Evolutionary conservation across 2,888 invertebrate genomes (phyloP), one percentile per base, ranked within the genome.

Genomic region (Tipula vernalis): DNA sequence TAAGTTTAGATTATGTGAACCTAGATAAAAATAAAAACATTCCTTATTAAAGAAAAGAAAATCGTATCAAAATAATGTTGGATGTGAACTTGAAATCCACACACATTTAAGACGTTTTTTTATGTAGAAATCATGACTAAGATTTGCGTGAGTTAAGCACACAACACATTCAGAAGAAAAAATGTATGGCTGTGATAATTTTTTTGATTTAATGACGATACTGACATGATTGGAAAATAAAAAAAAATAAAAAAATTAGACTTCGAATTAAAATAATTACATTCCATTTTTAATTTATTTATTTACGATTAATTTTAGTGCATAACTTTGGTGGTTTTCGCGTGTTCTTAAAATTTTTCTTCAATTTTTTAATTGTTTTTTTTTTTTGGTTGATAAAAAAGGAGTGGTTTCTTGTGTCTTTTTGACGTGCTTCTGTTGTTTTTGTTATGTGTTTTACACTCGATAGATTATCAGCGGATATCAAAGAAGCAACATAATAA

Each of bases 321-420:
- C 28, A 28, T 71, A 71, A 51, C 15, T 15, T 51, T 71, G 28
- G 28, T 71, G 71, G 6, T 84, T 84, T 84, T 84, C 41, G 41
- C 36, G 84, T 36, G 36, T 84, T 39, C 41, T 84, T 39, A 15
- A 39, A 39, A 39, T 84, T 51, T 39, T 36, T 36, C 5, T 36
- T 39, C 5, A 36, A 83, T 36, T 36, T 36, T 83, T 36, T 36
- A 13, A 6, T 39, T 39, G 0, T 28, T 28, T 28, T 28, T 28
- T 36, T 83, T 83, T 83, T 83, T 84, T 84, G 15, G 36, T 39
- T 36, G 41, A 39, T 84, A 84, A 84, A 84, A 28, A 84, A 84
- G 84, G 84, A 84, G 84, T 84, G 84, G 84, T 84, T 84, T 84
- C 28, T 84, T 84, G 84, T 84, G 84, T n/a, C 10, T 84, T 84